Conservation (phyloP, 2,888 invertebrate genomes). For the Drosophila stalkeri region DNA sequence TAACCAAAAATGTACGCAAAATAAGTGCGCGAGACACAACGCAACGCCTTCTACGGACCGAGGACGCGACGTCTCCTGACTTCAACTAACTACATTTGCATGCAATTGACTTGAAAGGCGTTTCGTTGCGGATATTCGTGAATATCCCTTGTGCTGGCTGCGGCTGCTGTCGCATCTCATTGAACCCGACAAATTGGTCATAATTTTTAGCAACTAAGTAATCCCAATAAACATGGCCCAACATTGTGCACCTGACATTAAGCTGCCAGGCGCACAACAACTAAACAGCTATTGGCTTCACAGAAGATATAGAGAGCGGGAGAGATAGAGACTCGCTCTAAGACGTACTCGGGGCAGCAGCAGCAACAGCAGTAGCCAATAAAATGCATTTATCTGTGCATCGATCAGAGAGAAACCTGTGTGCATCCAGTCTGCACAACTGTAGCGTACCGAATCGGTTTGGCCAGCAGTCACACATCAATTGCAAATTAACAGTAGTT, state of each 20-base stretch:
- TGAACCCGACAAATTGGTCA: constrained; percentile 81
- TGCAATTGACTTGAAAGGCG: constrained; percentile 79
- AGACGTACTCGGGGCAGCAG: constrained; percentile 52
- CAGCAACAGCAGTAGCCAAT: constrained; percentile 53
- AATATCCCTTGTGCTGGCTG: constrained; percentile 30
- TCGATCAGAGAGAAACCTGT: constrained; percentile 63
- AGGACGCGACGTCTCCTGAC: constrained; percentile 27
- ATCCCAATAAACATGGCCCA: constrained; percentile 82
- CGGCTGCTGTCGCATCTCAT: constrained; percentile 55
- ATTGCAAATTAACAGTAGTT: constrained; percentile 75
- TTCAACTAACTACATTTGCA: constrained; percentile 64
- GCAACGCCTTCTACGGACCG: constrained; percentile 76
- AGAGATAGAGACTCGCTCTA: constrained; percentile 34
- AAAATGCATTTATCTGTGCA: constrained; percentile 77
- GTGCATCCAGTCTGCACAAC: constrained; percentile 24
- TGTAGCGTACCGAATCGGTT: constrained; percentile 67
- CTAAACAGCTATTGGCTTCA: constrained; percentile 27
- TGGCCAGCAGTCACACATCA: constrained; percentile 67
- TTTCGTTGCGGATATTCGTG: constrained; percentile 26
- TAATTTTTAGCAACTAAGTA: constrained; percentile 78
- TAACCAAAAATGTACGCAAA: constrained; percentile 80
- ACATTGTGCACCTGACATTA: constrained; percentile 79
- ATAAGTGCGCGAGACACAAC: constrained; percentile 68
- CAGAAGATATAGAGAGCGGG: not conserved
- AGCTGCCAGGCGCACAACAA: constrained; percentile 64